phyloP scores from a whole-genome alignment of 2,797 vertebrate genomes.

The Chromobotia macracanthus region DNA sequence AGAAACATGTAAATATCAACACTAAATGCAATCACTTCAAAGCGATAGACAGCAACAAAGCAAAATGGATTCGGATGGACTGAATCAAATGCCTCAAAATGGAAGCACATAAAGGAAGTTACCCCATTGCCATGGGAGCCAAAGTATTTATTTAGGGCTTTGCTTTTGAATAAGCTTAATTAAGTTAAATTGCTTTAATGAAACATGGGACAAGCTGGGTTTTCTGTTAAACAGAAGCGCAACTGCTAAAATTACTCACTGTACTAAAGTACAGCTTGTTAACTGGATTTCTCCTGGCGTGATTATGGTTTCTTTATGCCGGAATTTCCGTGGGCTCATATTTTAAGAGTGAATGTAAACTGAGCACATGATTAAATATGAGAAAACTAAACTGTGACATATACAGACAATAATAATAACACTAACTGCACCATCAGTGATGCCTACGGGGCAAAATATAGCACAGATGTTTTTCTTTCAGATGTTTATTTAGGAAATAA shows the following conservation, averaged over 20 bases:
- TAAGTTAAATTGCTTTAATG: conserved; percentile 56
- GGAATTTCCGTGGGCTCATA: conserved; percentile 68
- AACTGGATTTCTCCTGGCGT: conserved; percentile 65
- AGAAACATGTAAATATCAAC: conserved; percentile 47
- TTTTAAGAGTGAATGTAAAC: conserved; percentile 78
- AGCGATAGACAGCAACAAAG: conserved; percentile 30
- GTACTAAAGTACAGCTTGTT: conserved; percentile 47
- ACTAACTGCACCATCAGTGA: conserved; percentile 59
- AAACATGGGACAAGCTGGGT: conserved; percentile 62
- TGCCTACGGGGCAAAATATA: conserved; percentile 41
- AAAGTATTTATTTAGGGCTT: conserved; percentile 51
- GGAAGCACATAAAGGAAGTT: conserved; percentile 42
- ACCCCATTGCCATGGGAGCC: conserved; percentile 55
- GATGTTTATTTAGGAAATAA: conserved; percentile 51
- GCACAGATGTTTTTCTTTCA: conserved; percentile 58
- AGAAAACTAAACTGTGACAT: conserved; percentile 59
- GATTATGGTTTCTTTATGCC: conserved; percentile 71
- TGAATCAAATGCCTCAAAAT: conserved; percentile 18
- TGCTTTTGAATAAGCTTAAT: conserved; percentile 52
- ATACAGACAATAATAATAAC: conserved; percentile 67
- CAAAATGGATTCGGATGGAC: conserved; percentile 7
- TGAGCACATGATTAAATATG: conserved; percentile 62
- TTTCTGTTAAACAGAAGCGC: conserved; percentile 30
- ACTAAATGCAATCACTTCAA: conserved; percentile 42
- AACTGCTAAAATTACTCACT: background rate